Base-by-base conservation (phyloP, 2,888 invertebrate species). In the Cylindroiulus punctatus region DNA sequence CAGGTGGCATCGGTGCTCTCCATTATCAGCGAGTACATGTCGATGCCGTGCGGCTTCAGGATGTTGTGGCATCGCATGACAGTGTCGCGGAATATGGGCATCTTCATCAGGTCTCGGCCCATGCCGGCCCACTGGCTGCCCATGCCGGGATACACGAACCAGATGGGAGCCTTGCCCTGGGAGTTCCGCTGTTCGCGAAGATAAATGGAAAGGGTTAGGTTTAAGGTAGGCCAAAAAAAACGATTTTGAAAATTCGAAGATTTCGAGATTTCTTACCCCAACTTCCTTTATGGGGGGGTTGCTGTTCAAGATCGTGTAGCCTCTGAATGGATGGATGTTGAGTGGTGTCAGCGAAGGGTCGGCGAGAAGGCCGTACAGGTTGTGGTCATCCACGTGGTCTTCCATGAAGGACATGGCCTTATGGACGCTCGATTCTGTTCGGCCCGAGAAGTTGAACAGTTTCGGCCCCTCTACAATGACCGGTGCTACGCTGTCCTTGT, bases 111-210 rank as follows among this genome's bases (percentile, higher is more conserved):
- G 87, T 95, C 93, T 90, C 94, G 94, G 19, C 95, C 98, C 98
- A 99, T 99, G 89, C 97, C 97, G 84, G 96, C 93, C 98, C 98
- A 99, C 92, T 99, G 99, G 81, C 96, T 95, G 19, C 99, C 99
- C 99, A 99, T 99, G 87, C 99, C 99, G 84, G 98, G 95, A 92
- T 97, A 99, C 88, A 99, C 94, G 91, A 94, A 99, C 97, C 98
- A 99, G 86, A 98, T 92, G 0, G 98, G 97, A 36, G 36, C 36
- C 36, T 36, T 36, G 36, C 36, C 36, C 36, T 36, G 36, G 3
- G 2, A 7, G 36, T 36, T 36, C 3, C 36, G 36, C 36, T 36
- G 7, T 36, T 36, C 3, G 3, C 36, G 36, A 36, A 36, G 36
- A 36, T 36, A 2, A 36, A 36, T 4, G 7, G 2, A 36, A 36